Evolutionary conservation across 2,797 vertebrate genomes (phyloP), one percentile per base, ranked within the genome.

Genomic region (Xiphorhynchus erythropygius): DNA sequence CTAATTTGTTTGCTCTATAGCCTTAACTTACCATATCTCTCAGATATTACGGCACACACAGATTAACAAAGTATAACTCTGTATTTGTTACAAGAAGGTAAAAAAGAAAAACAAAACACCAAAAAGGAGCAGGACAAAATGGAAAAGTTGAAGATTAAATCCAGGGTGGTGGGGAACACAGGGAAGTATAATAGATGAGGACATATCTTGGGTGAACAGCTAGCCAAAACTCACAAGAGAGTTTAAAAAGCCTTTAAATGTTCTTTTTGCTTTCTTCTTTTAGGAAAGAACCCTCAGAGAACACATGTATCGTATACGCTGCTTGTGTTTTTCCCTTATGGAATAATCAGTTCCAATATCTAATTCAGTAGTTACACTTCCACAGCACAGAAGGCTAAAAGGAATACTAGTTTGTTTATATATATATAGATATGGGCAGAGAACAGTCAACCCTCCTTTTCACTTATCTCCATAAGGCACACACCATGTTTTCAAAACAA

Each of bases 171-270:
- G 30, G 18, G 10, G 25, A 85, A 5, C 1, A 9, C 28, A 59
- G 27, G 10, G 13, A 84, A 71, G n/a, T 39, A 64, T 21, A 64
- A 57, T 2, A 64, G 35, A 33, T 27, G 13, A 88, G 19, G 24
- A 57, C 9, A 17, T n/a, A 44, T 44, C 55, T 13, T 49, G 10
- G 18, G 9, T 65, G 35, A 92, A 42, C 32, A 68, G 24, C 25
- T 9, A 14, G 6, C 18, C 35, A 76, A 82, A 87, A 44, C 16
- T 49, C 13, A 10, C 0, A 2, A 86, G 24, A 42, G 13, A 59
- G 5, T 32, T 24, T 25, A 44, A 0, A 0, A 70, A 41, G 13
- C 14, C 21, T 64, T 83, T 18, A 68, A 56, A 22, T 13, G 11
- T 13, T 70, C 5, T 35, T 57, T 39, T 8, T 37, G 75, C 53